A percentile compares a stretch with the other conserved stretches of the same genome.
phyloP scores from a whole-genome alignment of 2,113 vertebrate species.

The Vombatus ursinus region DNA sequence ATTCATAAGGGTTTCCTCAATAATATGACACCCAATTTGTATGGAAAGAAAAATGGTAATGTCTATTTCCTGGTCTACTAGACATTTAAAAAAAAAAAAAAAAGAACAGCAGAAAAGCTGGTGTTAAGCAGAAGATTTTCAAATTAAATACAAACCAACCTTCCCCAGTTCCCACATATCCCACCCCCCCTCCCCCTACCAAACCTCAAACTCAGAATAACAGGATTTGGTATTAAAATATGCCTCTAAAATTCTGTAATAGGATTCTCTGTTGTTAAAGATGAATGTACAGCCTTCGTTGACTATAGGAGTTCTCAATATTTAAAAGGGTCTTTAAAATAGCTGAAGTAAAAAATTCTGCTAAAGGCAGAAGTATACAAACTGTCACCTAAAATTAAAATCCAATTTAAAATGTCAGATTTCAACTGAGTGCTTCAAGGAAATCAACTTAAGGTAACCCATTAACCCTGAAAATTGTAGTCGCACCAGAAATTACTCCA shows the following conservation, averaged over 20 bases:
- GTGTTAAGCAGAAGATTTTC: constrained; percentile 35
- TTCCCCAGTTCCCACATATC: background rate
- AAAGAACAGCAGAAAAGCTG: constrained; percentile 61
- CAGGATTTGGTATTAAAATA: background rate
- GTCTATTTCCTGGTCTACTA: background rate
- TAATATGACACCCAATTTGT: constrained; percentile 58
- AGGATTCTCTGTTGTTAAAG: background rate
- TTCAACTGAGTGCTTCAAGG: constrained; percentile 65
- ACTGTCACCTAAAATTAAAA: constrained; percentile 69
- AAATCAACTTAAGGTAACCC: constrained; percentile 85
- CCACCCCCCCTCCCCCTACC: background rate
- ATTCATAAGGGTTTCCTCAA: constrained; percentile 85
- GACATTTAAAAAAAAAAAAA: constrained; percentile 1
- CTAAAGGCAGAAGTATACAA: constrained; percentile 64
- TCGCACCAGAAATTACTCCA: constrained; percentile 82
- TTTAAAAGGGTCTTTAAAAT: constrained; percentile 53
- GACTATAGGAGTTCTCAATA: constrained; percentile 52
- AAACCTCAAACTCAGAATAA: constrained; percentile 18
- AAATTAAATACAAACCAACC: constrained; percentile 53
- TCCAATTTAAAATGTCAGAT: constrained; percentile 68
- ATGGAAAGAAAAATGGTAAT: constrained; percentile 56
- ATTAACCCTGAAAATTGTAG: constrained; percentile 87
- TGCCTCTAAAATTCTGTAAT: background rate
- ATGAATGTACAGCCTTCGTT: background rate
- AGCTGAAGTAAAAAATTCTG: constrained; percentile 65